Evolutionary conservation across 2,797 vertebrate species (phyloP).

Genomic region (Amblyopsis hoosieri): DNA sequence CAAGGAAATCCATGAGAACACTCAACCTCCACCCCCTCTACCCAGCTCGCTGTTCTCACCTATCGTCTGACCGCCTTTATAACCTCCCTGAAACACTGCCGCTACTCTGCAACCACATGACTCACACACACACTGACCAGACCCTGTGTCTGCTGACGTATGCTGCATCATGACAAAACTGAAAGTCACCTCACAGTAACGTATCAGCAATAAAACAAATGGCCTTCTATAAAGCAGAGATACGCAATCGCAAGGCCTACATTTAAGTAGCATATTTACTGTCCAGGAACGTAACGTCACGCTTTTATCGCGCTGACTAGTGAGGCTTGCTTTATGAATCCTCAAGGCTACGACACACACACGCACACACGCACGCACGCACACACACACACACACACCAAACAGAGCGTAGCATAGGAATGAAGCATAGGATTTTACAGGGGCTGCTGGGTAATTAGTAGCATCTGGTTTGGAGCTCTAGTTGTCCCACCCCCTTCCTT

Average conservation of each 20-base stretch:
- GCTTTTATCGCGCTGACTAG: neutral
- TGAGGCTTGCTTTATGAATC: too few relatives aligned
- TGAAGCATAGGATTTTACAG: too few relatives aligned
- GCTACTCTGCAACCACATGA: neutral
- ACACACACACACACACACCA: neutral
- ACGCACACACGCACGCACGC: neutral
- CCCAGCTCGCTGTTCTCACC: neutral
- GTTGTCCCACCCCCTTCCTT: too few relatives aligned
- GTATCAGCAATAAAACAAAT: too few relatives aligned
- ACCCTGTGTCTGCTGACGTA: too few relatives aligned
- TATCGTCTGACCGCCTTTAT: conserved; percentile 11
- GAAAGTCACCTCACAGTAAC: too few relatives aligned
- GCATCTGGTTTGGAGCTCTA: conserved; percentile 24
- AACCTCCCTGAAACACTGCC: conserved; percentile 4
- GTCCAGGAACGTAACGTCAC: neutral
- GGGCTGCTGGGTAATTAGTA: conserved; percentile 33
- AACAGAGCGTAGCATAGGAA: too few relatives aligned
- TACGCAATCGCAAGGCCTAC: too few relatives aligned
- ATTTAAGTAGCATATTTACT: neutral
- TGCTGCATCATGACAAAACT: too few relatives aligned
- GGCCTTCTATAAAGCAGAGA: too few relatives aligned
- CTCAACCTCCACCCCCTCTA: conserved; percentile 37
- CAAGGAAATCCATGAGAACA: conserved; percentile 57
- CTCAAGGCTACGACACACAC: neutral
- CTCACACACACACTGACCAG: too few relatives aligned